phyloP scores from a whole-genome alignment of 1,140 invertebrate species.

The Trachymyrmex septentrionalis region DNA sequence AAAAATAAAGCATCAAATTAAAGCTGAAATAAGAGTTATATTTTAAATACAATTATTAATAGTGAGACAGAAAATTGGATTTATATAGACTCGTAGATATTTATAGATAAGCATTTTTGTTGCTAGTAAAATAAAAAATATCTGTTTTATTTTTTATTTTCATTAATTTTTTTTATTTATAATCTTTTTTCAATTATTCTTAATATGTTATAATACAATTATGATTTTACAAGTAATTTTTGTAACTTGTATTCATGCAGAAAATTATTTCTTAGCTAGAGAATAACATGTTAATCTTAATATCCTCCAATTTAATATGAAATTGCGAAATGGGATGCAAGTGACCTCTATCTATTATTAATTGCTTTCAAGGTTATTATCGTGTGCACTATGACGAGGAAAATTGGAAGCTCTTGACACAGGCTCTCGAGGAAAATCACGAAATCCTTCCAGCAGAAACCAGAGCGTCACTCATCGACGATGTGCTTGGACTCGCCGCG shows the following conservation, averaged over 20 bases:
- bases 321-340: slow-evolving; percentile 63
- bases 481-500: slow-evolving; percentile 86
- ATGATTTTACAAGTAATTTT: neutral
- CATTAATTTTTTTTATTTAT: neutral
- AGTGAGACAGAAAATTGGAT: neutral
- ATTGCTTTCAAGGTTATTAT: slow-evolving; percentile 87
- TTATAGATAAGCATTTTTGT: neutral
- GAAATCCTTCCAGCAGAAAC: slow-evolving; percentile 86
- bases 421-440: slow-evolving; percentile 84
- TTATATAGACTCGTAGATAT: neutral
- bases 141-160: neutral
- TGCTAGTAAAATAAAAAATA: neutral
- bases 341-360: slow-evolving; percentile 74
- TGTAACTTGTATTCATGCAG: neutral
- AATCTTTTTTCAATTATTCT: neutral
- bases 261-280: neutral
- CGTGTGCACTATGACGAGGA: slow-evolving; percentile 89
- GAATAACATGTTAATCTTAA: slow-evolving; percentile 11
- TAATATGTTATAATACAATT: neutral
- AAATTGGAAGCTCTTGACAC: slow-evolving; percentile 88
- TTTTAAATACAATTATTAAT: slow-evolving; percentile 4
- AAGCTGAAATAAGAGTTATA: neutral
- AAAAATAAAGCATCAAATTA: neutral
- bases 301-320: neutral
- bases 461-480: slow-evolving; percentile 89